Evolutionary conservation across 2,113 vertebrate species (phyloP), one percentile per base, ranked within the genome.

Genomic region (Panurus biarmicus): DNA sequence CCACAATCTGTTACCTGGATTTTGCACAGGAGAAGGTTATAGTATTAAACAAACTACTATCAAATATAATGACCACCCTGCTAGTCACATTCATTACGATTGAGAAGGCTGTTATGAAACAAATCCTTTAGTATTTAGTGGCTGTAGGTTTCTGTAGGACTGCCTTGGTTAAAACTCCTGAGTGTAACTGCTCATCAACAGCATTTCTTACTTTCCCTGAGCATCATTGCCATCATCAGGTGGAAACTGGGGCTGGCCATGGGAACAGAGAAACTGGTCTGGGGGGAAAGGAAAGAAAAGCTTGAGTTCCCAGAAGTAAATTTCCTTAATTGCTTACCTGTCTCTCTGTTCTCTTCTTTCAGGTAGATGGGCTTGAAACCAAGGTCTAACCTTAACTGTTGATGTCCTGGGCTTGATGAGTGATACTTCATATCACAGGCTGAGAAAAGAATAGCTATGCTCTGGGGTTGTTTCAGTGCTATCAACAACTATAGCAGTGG

Each of bases 1-100:
- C 14, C 29, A n/a, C 8, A 3, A 18, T n/a, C 8, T 0, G 0
- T 72, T 56, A 50, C 12, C 44, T 60, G 12, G 10, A 9, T 85
- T 91, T 74, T 86, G 13, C 14, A 42, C 7, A 70, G 22, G 1
- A 25, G 28, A 62, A 5, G 1, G 6, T 65, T 65, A n/a, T 10
- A 31, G 11, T 57, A 44, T 48, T 73, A 60, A 44, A 48, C 2
- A 56, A 67, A 61, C 26, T 38, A 50, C 13, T 16, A 18, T 23
- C 12, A 53, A 64, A 81, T 51, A 23, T 14, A 80, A 47, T 67
- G 33, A 67, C 13, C 25, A 29, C 12, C 14, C 6, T 72, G 15
- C 23, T 29, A 25, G 8, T 8, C 12, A 36, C 42, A 65, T 75
- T 53, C 79, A 48, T 53, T 36, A 60, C 19, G 14, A 54, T 10